These are phyloP conservation scores for Patella pellucida DNA, from an alignment of 2,888 invertebrate species.

Conservation along the genomic window DNA sequence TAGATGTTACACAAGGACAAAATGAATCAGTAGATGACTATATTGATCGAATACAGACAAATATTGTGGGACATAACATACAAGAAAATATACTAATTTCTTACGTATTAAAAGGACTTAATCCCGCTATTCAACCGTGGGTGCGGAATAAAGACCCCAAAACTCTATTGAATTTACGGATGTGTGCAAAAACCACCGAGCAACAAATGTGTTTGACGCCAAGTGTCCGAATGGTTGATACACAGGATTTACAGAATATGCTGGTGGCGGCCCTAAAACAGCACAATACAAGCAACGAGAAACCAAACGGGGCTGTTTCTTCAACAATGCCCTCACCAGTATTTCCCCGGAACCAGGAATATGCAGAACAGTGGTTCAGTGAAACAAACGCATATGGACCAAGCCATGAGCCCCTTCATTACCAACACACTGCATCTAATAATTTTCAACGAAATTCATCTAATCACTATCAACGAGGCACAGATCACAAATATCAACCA, in stretches of 20 bases:
- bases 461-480: too few species aligned
- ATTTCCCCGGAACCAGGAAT: too few species aligned
- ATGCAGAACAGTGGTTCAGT: too few species aligned
- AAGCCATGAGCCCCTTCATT: too few species aligned
- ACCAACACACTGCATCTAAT: too few species aligned
- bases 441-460: too few species aligned
- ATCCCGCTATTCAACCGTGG: not conserved
- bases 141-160: not conserved
- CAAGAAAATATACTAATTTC: constrained; percentile 3
- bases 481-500: too few species aligned
- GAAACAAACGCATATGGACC: too few species aligned
- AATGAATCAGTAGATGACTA: not conserved
- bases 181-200: not conserved
- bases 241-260: not conserved
- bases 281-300: not conserved
- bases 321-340: too few species aligned
- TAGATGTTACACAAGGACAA: not conserved
- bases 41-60: not conserved
- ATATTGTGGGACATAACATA: not conserved
- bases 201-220: not conserved
- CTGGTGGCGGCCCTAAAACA: not conserved
- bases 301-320: too few species aligned
- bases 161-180: not conserved
- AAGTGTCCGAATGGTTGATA: not conserved
- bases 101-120: not conserved